Evolutionary conservation across 2,113 vertebrate genomes (phyloP), one percentile per base, ranked within the genome.

Genomic region (Echinops telfairi): DNA sequence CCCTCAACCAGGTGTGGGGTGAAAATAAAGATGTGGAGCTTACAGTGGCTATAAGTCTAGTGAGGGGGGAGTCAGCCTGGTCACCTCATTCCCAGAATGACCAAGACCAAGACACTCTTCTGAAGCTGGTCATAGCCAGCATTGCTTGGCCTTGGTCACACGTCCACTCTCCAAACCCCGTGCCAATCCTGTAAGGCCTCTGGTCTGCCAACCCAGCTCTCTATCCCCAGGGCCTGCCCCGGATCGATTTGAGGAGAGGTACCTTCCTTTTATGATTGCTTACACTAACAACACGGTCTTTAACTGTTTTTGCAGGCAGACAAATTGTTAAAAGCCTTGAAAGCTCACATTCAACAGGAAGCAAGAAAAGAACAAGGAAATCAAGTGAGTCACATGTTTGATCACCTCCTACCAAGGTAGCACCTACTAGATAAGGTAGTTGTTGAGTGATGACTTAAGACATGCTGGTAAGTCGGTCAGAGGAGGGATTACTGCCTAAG

Each of bases 271-370:
- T 47, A 93, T 92, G 84, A 27, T 73, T 11, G 92, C 95, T 68
- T 3, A 4, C 19, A 83, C 19, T 95, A 75, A 87, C 92, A 31
- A 73, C 95, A 83, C 80, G 38, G 43, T 90, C 68, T 93, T 87
- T 75, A 78, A 94, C 90, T 96, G 91, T 66, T 89, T 92, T 71
- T 95, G 58, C 93, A 99, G 99, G 98, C 98, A 25, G 98, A 99
- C 31, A 99, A 98, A 89, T 94, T 99, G 27, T 66, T 99, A 96
- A 99, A 98, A 95, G 96, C 97, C 0, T 93, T 99, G 92, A 99
- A 98, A 96, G 83, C 97, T 12, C 97, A 98, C 57, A 98, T 98
- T 57, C 79, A 97, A 88, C 4, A 98, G 20, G 88, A 97, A 89
- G 38, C 92, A 81, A 94, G 96, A 10, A 75, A 95, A 47, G 96